Evolutionary conservation across 2,113 vertebrate genomes (phyloP).

Genomic region (Entelurus aequoreus): DNA sequence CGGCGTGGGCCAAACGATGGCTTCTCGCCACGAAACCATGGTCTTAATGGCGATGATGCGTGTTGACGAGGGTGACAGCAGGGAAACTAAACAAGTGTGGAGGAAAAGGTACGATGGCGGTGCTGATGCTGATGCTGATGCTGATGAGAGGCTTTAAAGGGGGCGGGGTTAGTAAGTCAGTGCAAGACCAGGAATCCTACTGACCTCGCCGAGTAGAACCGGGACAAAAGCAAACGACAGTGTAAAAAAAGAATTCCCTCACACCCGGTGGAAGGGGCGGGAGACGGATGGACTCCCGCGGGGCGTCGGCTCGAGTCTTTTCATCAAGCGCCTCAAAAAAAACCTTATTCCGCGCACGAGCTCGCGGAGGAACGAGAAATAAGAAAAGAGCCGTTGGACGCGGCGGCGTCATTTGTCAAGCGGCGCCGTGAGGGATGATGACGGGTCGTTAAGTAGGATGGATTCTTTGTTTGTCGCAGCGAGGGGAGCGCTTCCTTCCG

Average conservation of each 20-base stretch:
- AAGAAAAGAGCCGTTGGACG: too few species aligned
- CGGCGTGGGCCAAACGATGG: constrained; percentile 2
- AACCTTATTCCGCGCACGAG: constrained; percentile 33
- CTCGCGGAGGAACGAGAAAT: not conserved
- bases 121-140: too few species aligned
- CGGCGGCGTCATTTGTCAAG: not conserved
- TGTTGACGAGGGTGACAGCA: not conserved
- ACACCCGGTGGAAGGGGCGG: not conserved
- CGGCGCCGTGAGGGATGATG: not conserved
- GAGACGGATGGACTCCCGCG: constrained; percentile 22
- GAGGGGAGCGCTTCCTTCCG: too few species aligned
- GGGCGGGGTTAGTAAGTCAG: too few species aligned
- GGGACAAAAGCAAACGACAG: too few species aligned
- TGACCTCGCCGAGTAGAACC: too few species aligned
- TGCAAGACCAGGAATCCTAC: too few species aligned
- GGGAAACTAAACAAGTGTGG: not conserved
- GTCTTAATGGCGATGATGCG: not conserved
- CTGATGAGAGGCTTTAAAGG: too few species aligned
- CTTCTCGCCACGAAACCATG: not conserved
- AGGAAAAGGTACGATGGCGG: not conserved
- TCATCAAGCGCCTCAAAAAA: constrained; percentile 50
- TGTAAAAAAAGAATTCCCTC: not conserved
- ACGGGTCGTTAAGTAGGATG: not conserved
- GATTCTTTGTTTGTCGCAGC: not conserved
- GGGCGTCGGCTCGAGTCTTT: constrained; percentile 25